A percentile compares a stretch with the other conserved stretches of the same genome.
phyloP scores from a whole-genome alignment of 2,888 invertebrate species.

The Aquatica leii region DNA sequence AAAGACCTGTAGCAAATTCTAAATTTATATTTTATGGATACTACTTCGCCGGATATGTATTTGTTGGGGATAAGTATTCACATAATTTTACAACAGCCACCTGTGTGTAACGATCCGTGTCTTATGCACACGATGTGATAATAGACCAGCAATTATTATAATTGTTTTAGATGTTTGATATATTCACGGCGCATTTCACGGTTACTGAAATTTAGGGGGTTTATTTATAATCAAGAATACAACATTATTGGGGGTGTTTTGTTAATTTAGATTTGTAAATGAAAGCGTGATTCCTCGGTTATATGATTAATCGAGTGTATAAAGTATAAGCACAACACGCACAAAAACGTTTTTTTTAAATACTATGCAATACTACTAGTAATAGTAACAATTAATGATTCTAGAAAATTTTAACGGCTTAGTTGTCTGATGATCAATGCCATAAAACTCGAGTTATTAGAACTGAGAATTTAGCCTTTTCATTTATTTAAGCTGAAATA shows the following conservation, averaged over 20 bases:
- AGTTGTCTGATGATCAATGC: no score
- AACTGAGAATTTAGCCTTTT: no score
- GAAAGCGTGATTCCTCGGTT: slow-evolving; percentile 10
- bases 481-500: no score
- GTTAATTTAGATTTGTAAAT: slow-evolving; percentile 6
- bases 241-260: slow-evolving; percentile 8
- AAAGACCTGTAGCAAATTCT: slow-evolving; percentile 18
- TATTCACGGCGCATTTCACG: slow-evolving; percentile 32
- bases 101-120: slow-evolving; percentile 48
- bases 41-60: slow-evolving; percentile 1
- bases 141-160: slow-evolving; percentile 50
- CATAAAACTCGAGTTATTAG: no score
- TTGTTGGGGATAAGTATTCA: slow-evolving; percentile 14
- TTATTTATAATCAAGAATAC: slow-evolving; percentile 23
- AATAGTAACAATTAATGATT: no score
- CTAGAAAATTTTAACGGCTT: no score
- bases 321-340: no score
- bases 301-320: slow-evolving; percentile 5
- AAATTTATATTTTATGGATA: slow-evolving; percentile 5
- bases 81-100: slow-evolving; percentile 39
- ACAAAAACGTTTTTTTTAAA: no score
- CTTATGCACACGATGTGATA: slow-evolving; percentile 48
- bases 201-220: slow-evolving; percentile 23
- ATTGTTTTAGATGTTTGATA: slow-evolving; percentile 44
- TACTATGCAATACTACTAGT: no score